Evolutionary conservation across 2,113 vertebrate genomes (phyloP).

Genomic region (Alligator sinensis): DNA sequence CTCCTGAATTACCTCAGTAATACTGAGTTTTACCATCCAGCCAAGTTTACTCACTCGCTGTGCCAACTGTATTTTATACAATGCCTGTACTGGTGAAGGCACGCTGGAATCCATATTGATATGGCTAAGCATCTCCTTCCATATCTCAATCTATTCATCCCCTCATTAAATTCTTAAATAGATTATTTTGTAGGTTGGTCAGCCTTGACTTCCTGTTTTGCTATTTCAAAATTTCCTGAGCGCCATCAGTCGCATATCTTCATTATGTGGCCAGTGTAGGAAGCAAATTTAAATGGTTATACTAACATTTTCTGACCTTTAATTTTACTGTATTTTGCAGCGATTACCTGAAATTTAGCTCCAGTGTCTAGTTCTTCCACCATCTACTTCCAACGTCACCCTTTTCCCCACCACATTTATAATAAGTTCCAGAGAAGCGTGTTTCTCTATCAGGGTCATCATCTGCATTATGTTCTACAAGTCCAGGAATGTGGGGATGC

Average conservation of each 20-base stretch:
- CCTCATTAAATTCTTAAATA: neutral
- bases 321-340: neutral
- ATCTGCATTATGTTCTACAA: neutral
- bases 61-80: neutral
- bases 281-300: neutral
- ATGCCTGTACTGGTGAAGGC: neutral
- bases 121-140: neutral
- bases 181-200: neutral
- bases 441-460: fast-evolving
- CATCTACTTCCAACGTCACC: neutral
- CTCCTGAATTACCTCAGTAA: neutral
- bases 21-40: neutral
- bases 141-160: neutral
- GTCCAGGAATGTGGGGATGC: fast-evolving
- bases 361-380: neutral
- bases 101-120: fast-evolving
- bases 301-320: neutral
- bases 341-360: neutral
- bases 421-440: neutral
- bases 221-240: neutral
- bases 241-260: neutral
- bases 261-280: neutral
- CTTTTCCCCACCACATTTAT: neutral
- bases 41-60: neutral
- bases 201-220: neutral